Base-by-base conservation (phyloP, 2,888 invertebrate genomes). In the Pristionchus fissidentatus region DNA sequence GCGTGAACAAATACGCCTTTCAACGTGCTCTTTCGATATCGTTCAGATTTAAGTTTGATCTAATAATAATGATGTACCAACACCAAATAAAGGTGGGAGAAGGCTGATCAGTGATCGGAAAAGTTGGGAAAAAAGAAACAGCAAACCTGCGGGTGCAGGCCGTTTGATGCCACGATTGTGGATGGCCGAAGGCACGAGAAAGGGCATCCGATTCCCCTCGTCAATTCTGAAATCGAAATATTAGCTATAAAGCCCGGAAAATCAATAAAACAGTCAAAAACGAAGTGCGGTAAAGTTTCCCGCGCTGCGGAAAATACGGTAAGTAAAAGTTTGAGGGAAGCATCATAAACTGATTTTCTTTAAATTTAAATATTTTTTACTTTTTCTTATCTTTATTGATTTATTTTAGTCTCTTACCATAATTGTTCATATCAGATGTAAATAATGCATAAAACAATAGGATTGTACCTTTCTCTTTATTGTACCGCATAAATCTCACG, bases 161-260 rank as follows among this genome's bases (percentile, higher is more conserved):
- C 75, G n/a, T 35, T 75, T 75, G 43, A 75, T 46, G 3, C 75
- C 75, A 46, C 75, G 75, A 75, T 43, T 43, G 46, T 43, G 75
- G 19, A 46, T 49, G 49, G 13, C 41, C 46, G 46, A 43, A 26
- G 75, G 75, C 15, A 75, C 46, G 10, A 43, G 22, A 46, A 75
- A 75, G 26, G 75, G 15, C 75, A 75, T 75, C 46, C 35, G 26
- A 15, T 26, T 29, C 10, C 46, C 22, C 75, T 43, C 46, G 46
- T 10, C 29, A 43, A 26, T 26, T 75, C 43, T 46, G 29, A 15
- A 46, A 75, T n/a, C 8, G 29, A 15, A 46, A 75, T 26, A 75
- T 26, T 46, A 26, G 38, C 46, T 13, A n/a, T 1, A 26, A n/a
- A 19, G 26, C 43, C 43, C 5, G 41, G 7, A 70, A 7, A 29